Evolutionary conservation across 2,113 vertebrate genomes (phyloP).

Genomic region (Oncorhynchus kisutch): DNA sequence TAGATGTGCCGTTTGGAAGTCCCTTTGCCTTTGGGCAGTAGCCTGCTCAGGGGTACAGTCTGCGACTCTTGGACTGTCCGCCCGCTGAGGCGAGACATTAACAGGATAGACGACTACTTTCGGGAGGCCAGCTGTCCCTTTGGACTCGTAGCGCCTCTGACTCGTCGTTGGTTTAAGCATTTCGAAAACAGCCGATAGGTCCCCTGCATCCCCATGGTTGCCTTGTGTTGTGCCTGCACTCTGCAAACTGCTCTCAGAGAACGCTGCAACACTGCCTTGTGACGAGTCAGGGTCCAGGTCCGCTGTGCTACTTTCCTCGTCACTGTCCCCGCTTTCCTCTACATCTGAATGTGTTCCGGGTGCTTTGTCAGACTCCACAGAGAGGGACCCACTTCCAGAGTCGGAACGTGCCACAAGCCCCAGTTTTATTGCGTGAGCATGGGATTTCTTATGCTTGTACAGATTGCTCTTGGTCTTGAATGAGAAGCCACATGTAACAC

Average conservation of each 20-base stretch:
- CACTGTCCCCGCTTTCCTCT: slow-evolving; percentile 93
- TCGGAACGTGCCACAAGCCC: slow-evolving; percentile 88
- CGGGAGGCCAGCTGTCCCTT: slow-evolving; percentile 82
- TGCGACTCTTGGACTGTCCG: slow-evolving; percentile 82
- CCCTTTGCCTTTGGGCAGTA: slow-evolving; percentile 79
- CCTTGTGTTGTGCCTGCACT: slow-evolving; percentile 68
- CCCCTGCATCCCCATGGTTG: slow-evolving; percentile 51
- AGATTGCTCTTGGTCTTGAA: slow-evolving; percentile 99
- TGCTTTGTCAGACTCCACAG: slow-evolving; percentile 89
- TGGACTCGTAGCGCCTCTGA: slow-evolving; percentile 76
- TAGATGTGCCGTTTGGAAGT: slow-evolving; percentile 71
- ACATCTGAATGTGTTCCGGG: slow-evolving; percentile 86
- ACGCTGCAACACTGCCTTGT: slow-evolving; percentile 72
- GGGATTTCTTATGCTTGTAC: slow-evolving; percentile 99
- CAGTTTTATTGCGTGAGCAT: slow-evolving; percentile 95
- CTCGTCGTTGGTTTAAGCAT: slow-evolving; percentile 7
- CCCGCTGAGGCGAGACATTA: slow-evolving; percentile 83
- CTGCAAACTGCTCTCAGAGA: slow-evolving; percentile 73
- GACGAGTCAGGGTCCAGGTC: slow-evolving; percentile 81
- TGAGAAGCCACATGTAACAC: slow-evolving; percentile 96
- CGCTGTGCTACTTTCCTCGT: slow-evolving; percentile 85
- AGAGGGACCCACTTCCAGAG: slow-evolving; percentile 80
- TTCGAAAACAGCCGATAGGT: slow-evolving; percentile 33
- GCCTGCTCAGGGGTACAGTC: slow-evolving; percentile 78
- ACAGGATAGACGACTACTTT: slow-evolving; percentile 92